These are phyloP conservation scores for Coecobrya sp. DNA, from an alignment of 2,888 invertebrate genomes.

Conservation along the genomic window DNA sequence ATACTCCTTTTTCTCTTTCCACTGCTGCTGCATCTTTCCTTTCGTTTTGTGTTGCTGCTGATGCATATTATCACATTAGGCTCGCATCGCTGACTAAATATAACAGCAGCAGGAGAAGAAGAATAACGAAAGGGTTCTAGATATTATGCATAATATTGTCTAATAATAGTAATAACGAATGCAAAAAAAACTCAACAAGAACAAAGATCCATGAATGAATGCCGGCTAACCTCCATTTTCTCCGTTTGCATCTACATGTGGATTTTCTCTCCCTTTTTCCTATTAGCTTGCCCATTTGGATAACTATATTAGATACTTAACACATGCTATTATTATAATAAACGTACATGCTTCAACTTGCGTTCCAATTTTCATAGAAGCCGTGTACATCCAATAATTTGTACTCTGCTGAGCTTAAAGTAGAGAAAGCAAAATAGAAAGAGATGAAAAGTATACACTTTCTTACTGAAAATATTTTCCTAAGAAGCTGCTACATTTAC, in stretches of 20 bases:
- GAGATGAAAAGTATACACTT: background rate
- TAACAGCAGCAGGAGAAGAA: background rate
- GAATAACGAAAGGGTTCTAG: background rate
- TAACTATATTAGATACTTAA: background rate
- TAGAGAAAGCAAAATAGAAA: background rate
- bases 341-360: constrained; percentile 35
- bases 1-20: background rate
- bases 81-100: constrained; percentile 59
- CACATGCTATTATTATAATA: too few relatives aligned
- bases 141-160: background rate
- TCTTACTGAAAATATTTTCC: too few relatives aligned
- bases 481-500: too few relatives aligned
- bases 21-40: constrained; percentile 49
- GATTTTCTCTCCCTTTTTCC: constrained; percentile 8
- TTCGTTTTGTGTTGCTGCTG: background rate
- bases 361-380: background rate
- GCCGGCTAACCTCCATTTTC: background rate
- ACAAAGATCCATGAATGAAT: constrained; percentile 23
- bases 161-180: too few relatives aligned
- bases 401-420: constrained; percentile 8
- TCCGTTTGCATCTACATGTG: background rate
- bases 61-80: constrained; percentile 63
- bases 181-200: background rate
- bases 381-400: constrained; percentile 61
- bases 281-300: too few relatives aligned